Base-by-base conservation (phyloP, 2,113 vertebrate genomes). In the Camelus bactrianus region DNA sequence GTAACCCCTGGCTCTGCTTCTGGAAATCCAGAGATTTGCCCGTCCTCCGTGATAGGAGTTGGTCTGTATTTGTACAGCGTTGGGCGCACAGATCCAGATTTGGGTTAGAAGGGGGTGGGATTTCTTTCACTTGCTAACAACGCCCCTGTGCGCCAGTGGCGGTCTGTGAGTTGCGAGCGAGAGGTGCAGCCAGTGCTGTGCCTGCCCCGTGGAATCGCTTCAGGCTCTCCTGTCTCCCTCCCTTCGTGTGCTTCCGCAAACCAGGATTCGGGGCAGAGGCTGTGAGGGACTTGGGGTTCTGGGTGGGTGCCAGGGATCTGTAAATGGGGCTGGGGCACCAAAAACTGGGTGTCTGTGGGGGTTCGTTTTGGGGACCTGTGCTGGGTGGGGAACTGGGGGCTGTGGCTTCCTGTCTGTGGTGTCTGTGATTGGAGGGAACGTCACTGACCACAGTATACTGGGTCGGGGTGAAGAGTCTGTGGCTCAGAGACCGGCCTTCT, bases 151-250 rank as follows among this genome's bases (percentile, higher is more conserved):
- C 48, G 38, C 12, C n/a, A 77, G 60, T 11, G 1, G 20, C 9
- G 15, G 14, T 6, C 16, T 16, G 30, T 38, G 17, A 26, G 0
- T 28, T 42, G 38, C 38, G 5, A 70, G 77, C 14, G 11, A 7
- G 1, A 11, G 46, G 14, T 8, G 11, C n/a, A n/a, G 38, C n/a
- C 88, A 4, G 2, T 42, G 38, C 91, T 10, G 9, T 3, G 10
- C 24, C 60, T 16, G 3, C 28, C 38, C 28, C 20, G 4, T 2
- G 3, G 20, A 5, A 2, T 28, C 3, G 0, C 67, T n/a, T 32
- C 1, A 16, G 20, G 20, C 76, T n/a, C n/a, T 38, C n/a, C 56
- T 56, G 56, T 13, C 82, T 22, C 46, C 46, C 5, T n/a, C 7
- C 48, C 35, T 38, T 8, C n/a, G 28, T 6, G 60, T 35, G 11